Evolutionary conservation across 2,888 invertebrate genomes (phyloP).

Genomic region (Mechanitis messenoides): DNA sequence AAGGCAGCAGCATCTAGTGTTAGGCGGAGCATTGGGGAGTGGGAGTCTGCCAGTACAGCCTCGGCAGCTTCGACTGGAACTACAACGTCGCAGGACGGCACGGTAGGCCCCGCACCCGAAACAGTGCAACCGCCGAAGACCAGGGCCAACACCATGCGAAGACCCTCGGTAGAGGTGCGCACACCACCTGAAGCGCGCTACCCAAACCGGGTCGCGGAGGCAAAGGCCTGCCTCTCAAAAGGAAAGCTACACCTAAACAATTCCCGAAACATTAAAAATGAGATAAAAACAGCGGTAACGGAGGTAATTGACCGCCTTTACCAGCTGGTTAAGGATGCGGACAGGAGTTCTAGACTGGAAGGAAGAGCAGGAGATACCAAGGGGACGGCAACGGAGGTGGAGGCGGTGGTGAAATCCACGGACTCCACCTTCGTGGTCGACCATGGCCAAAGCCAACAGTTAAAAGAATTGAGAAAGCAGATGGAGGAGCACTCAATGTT

Average conservation of each 20-base stretch:
- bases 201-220: not conserved
- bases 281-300: conserved; percentile 10
- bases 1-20: too few relatives aligned
- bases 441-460: not conserved
- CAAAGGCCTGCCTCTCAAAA: conserved; percentile 4
- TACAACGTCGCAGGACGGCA: too few relatives aligned
- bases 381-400: not conserved
- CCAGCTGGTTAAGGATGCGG: conserved; percentile 16
- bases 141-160: too few relatives aligned
- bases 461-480: not conserved
- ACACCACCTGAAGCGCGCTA: too few relatives aligned
- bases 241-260: conserved; percentile 7
- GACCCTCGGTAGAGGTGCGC: too few relatives aligned
- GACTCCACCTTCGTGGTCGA: not conserved
- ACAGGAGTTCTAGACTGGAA: not conserved
- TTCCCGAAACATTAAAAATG: conserved; percentile 16
- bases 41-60: too few relatives aligned
- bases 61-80: too few relatives aligned
- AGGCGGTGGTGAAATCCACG: not conserved
- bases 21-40: too few relatives aligned
- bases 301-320: conserved; percentile 12
- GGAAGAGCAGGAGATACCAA: not conserved
- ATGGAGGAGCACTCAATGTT: not conserved
- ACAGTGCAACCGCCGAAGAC: too few relatives aligned
- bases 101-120: too few relatives aligned